Evolutionary conservation across 2,113 vertebrate species (phyloP).

Genomic region (Lepus timidus): DNA sequence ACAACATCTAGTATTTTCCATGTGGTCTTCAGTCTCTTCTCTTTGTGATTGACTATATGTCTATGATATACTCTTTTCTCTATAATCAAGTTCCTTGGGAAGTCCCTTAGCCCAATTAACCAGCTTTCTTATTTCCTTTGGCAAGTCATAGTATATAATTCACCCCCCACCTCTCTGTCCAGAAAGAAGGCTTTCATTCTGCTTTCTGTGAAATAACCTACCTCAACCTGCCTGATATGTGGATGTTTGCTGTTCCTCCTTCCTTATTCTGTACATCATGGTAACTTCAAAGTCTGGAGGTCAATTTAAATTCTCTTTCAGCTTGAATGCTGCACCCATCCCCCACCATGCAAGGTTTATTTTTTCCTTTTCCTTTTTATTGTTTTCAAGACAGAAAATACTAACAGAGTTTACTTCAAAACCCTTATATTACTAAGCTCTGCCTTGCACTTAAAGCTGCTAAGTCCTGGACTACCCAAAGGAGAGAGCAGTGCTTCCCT

Average conservation of each 20-base stretch:
- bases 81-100: neutral
- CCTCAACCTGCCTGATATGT: neutral
- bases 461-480: neutral
- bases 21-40: neutral
- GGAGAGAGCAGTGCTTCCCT: neutral
- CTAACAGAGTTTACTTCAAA: conserved; percentile 4
- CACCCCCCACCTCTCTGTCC: neutral
- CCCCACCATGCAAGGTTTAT: neutral
- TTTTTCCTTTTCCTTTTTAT: neutral
- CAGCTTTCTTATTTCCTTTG: neutral
- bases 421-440: conserved; percentile 8
- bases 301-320: conserved; percentile 54
- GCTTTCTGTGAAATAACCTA: neutral
- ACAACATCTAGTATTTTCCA: neutral
- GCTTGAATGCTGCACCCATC: neutral
- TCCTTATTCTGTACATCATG: neutral
- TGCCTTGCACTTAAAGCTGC: neutral
- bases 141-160: neutral
- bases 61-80: neutral
- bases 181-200: neutral
- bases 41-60: neutral
- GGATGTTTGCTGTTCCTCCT: neutral
- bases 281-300: neutral
- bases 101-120: neutral
- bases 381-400: neutral